Evolutionary conservation across 2,888 invertebrate genomes (phyloP).

Genomic region (Metacarcinus magister): DNA sequence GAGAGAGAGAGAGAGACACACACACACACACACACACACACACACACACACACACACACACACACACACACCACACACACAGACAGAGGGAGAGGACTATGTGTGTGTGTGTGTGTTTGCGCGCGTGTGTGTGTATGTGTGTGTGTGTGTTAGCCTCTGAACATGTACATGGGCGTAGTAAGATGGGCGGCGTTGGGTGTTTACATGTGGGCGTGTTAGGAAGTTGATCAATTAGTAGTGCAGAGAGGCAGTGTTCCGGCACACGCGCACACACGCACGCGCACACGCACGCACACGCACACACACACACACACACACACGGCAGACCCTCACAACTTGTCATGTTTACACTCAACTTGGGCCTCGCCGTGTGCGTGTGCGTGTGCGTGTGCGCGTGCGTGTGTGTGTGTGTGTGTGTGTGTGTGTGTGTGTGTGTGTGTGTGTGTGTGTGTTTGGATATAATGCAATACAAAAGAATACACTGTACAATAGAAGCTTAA

Average conservation of each 20-base stretch:
- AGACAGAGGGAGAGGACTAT: no score
- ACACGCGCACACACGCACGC: background rate
- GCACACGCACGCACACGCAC: no score
- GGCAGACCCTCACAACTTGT: background rate
- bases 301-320: no score
- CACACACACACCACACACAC: no score
- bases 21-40: background rate
- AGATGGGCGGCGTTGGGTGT: background rate
- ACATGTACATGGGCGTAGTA: background rate
- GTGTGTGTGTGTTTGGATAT: background rate
- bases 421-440: conserved; percentile 26
- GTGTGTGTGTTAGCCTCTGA: background rate
- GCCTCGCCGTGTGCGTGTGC: background rate
- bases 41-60: no score
- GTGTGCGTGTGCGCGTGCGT: background rate
- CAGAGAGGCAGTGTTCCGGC: background rate
- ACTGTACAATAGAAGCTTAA: no score
- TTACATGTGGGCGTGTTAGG: background rate
- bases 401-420: conserved; percentile 26
- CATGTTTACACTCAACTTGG: background rate
- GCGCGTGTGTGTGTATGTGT: no score
- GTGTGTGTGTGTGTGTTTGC: no score
- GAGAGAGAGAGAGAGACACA: background rate
- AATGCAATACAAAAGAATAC: no score
- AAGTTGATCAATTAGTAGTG: background rate